Base-by-base conservation (phyloP, 2,888 invertebrate species). In the Acanthosepion esculentum region DNA sequence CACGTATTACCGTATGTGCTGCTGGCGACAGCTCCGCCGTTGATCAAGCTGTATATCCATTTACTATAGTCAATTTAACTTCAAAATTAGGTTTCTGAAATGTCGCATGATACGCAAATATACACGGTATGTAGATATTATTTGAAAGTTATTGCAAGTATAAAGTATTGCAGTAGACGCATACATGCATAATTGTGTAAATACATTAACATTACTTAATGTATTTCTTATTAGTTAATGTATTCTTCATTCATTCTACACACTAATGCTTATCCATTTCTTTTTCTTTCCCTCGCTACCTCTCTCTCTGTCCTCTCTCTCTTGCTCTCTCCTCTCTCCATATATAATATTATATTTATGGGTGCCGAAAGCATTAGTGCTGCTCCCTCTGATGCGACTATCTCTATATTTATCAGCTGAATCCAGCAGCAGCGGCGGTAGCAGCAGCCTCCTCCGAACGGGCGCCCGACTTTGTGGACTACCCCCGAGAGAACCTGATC, bases 331-430 rank as follows among this genome's bases (percentile, higher is more conserved):
- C 15, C 1, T 53, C 41, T 41, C 41, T 41, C 41, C 41, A 41
- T 41, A 41, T 41, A 41, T 41, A 41, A 59, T 20, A 59, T 59
- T 23, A 59, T 59, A 59, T 78, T 78, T 78, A n/a, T 78, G 33
- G 78, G 15, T 59, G 59, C 78, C n/a, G n/a, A n/a, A n/a, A 78
- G n/a, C n/a, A n/a, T 33, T 78, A 78, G 78, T n/a, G n/a, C 78
- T 78, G 10, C 78, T 10, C 15, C n/a, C 48, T 53, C 48, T 93
- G 93, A 93, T 93, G 48, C 48, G 50, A 93, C 48, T 93, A 93
- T 93, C 93, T 93, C 93, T 93, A 50, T 92, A 93, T 93, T 93
- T 93, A 48, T 53, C 93, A 93, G 93, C 93, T 93, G 53, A 93
- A 93, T 93, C 48, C 93, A 18, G 78, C 78, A n/a, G 78, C 78